Percentiles rank a stretch among this genome's conserved stretches.
Conservation (phyloP, 2,888 invertebrate species). For the Hypercompe scribonia region DNA sequence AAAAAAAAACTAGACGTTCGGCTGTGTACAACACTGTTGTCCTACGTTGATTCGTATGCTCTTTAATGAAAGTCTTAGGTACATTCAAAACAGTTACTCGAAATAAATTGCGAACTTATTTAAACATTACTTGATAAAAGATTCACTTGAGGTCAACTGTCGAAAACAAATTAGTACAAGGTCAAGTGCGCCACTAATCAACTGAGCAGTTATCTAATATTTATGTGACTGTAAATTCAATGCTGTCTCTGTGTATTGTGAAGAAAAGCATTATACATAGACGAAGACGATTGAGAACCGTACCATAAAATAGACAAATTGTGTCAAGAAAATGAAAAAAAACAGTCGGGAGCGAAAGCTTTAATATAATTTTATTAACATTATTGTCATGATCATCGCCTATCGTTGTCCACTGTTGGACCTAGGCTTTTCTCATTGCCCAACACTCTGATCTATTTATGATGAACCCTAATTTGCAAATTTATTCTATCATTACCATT, state of each 20-base stretch:
- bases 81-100: slow-evolving; percentile 8
- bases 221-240: not conserved
- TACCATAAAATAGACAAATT: too few relatives aligned
- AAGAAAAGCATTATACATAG: not conserved
- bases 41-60: not conserved
- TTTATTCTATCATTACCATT: too few relatives aligned
- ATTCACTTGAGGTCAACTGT: slow-evolving; percentile 63
- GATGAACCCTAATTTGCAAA: too few relatives aligned
- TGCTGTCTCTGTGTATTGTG: not conserved
- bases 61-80: slow-evolving; percentile 5
- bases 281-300: not conserved
- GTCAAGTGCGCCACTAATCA: slow-evolving; percentile 66
- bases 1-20: too few relatives aligned
- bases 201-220: slow-evolving; percentile 41
- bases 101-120: not conserved
- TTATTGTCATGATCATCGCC: too few relatives aligned
- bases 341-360: too few relatives aligned
- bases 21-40: not conserved
- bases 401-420: too few relatives aligned
- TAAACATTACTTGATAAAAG: slow-evolving; percentile 41
- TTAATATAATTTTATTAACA: too few relatives aligned
- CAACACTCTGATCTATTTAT: too few relatives aligned
- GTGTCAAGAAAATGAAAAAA: too few relatives aligned
- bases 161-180: slow-evolving; percentile 70
- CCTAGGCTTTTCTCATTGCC: too few relatives aligned